Conservation (phyloP, 2,797 vertebrate genomes). For the Gallinago solitaria region DNA sequence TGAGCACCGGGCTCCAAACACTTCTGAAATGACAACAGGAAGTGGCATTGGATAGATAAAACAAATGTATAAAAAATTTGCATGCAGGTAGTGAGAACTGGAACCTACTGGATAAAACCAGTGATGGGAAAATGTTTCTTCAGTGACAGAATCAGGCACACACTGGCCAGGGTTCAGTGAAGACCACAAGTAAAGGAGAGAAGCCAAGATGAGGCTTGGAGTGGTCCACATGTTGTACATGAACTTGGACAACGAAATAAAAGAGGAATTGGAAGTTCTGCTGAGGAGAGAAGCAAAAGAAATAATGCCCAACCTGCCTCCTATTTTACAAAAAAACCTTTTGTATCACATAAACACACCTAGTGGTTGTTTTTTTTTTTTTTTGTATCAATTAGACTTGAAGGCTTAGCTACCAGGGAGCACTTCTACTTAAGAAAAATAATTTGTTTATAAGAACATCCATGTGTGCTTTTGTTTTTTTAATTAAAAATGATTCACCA, state of each 20-base stretch:
- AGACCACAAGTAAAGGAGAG: neutral
- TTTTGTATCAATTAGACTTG: neutral
- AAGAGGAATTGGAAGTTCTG: neutral
- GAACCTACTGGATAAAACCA: neutral
- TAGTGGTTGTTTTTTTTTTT: neutral
- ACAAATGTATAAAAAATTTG: neutral
- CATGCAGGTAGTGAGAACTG: neutral
- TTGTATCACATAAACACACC: neutral
- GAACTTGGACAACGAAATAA: neutral
- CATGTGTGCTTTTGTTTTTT: neutral
- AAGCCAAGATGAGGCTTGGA: neutral
- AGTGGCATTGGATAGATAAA: neutral
- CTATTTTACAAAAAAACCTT: neutral
- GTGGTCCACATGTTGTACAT: too few species aligned
- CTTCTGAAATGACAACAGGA: neutral
- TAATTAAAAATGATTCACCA: neutral
- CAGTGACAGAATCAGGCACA: fast-evolving
- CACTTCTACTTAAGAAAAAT: neutral
- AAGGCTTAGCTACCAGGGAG: neutral
- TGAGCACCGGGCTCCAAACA: neutral
- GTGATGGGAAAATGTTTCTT: neutral
- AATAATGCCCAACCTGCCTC: neutral
- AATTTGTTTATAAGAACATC: neutral
- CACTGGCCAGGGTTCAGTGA: neutral
- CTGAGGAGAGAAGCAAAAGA: neutral